Evolutionary conservation across 2,113 vertebrate species (phyloP), one percentile per base, ranked within the genome.

Genomic region (Notiomystis cincta): DNA sequence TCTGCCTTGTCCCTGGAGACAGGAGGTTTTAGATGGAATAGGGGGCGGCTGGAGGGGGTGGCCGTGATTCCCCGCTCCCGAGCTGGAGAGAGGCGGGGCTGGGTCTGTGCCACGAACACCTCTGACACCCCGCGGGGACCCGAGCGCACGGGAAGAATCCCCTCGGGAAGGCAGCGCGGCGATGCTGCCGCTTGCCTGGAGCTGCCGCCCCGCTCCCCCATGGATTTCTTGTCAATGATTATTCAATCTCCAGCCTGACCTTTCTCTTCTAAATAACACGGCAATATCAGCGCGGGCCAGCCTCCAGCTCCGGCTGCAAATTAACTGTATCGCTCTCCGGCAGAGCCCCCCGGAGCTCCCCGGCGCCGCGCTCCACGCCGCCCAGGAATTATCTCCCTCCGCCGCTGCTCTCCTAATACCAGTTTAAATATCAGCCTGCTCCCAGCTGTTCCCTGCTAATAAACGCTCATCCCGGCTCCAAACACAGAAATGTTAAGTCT

Each of bases 371-470:
- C 76, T 91, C 84, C 87, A 90, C 91, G 81, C 78, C 45, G 56
- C 58, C 92, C 82, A 40, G 97, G 96, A 96, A 86, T 98, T 98
- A 98, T 98, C 98, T 96, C 82, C 97, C 69, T 83, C 96, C 93
- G 37, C 81, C 90, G 69, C 79, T 65, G 94, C 92, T 97, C 87
- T 96, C 95, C 97, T 98, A 98, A 98, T 98, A 83, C 98, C 98
- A 94, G 93, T 98, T 97, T 98, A 98, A 98, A 98, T 98, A 98
- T 98, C 98, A 98, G 93, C 75, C 94, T 22, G 93, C 96, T 98
- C 98, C 97, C 98, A 98, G 98, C 98, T 98, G 98, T 92, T 98
- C 96, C 71, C 85, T 93, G 95, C 97, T 97, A 98, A 98, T 98
- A 98, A 98, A 97, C 58, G 97, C 95, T 97, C 96, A 97, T 96